These are phyloP conservation scores for Furcifer pardalis DNA, from an alignment of 2,797 vertebrate species.

Conservation along the genomic window DNA sequence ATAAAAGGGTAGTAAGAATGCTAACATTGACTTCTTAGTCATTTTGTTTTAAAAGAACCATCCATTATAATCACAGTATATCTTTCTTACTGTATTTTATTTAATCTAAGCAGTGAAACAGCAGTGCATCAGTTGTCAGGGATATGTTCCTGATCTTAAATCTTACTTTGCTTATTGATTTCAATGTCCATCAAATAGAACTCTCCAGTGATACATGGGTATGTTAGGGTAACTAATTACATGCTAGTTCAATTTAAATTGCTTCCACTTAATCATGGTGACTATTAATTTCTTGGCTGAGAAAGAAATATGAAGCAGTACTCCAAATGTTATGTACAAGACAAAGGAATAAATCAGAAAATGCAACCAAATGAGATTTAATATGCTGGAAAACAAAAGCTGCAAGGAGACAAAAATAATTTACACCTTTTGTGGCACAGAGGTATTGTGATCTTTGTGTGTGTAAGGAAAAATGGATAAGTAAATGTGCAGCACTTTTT, in stretches of 20 bases:
- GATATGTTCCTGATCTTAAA: not conserved
- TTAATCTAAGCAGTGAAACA: not conserved
- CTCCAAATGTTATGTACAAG: slow-evolving; percentile 10
- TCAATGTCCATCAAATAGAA: slow-evolving; percentile 19
- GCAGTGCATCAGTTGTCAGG: slow-evolving; percentile 5
- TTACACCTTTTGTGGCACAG: slow-evolving; percentile 34
- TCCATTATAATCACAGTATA: not conserved
- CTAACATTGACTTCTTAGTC: not conserved
- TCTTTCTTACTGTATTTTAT: slow-evolving; percentile 1
- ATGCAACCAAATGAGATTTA: slow-evolving; percentile 19
- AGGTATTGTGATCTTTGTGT: slow-evolving; percentile 47
- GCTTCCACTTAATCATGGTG: slow-evolving; percentile 31
- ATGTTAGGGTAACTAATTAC: slow-evolving; percentile 20
- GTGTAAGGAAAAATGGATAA: slow-evolving; percentile 49
- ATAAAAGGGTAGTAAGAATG: not conserved
- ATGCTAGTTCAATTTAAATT: slow-evolving; percentile 35
- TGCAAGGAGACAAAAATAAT: slow-evolving; percentile 50
- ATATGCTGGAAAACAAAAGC: slow-evolving; percentile 19
- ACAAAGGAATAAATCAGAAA: slow-evolving; percentile 33
- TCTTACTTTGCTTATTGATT: not conserved
- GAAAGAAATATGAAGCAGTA: slow-evolving; percentile 23
- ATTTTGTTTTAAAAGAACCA: not conserved
- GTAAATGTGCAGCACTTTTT: slow-evolving; percentile 73
- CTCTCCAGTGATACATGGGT: not conserved
- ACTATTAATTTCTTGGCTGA: slow-evolving; percentile 48